A percentile compares a stretch with the other conserved stretches of the same genome.
Conservation (phyloP, 2,113 vertebrate genomes). For the Notothenia rossii region DNA sequence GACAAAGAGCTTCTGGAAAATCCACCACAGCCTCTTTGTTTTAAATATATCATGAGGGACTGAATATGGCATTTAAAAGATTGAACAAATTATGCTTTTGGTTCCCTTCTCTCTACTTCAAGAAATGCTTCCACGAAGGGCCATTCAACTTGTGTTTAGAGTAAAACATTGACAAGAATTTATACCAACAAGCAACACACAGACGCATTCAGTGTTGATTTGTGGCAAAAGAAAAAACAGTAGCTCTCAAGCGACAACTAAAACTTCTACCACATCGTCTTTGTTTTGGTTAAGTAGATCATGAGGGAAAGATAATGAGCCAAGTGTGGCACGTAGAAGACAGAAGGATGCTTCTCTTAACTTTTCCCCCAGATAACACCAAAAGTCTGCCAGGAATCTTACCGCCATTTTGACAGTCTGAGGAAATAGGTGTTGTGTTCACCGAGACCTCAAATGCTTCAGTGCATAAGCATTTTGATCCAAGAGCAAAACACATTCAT, state of each 20-base stretch:
- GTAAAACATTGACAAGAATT: slow-evolving; percentile 38
- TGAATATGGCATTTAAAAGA: background rate
- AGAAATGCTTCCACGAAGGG: slow-evolving; percentile 27
- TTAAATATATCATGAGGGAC: background rate
- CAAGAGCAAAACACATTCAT: slow-evolving; percentile 37
- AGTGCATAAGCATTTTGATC: slow-evolving; percentile 34
- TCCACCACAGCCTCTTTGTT: slow-evolving; percentile 12
- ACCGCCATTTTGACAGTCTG: too few species aligned
- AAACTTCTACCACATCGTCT: slow-evolving; percentile 8
- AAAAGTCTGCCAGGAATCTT: too few species aligned
- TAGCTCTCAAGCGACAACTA: slow-evolving; percentile 25
- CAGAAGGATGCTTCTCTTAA: background rate
- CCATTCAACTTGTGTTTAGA: slow-evolving; percentile 37
- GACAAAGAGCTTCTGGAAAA: slow-evolving; percentile 23
- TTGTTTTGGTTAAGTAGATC: slow-evolving; percentile 20
- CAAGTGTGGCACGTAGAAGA: background rate
- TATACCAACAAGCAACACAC: slow-evolving; percentile 17
- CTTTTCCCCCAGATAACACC: background rate
- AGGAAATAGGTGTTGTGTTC: too few species aligned
- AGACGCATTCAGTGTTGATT: slow-evolving; percentile 30
- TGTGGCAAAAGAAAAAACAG: background rate
- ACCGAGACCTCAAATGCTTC: slow-evolving; percentile 5
- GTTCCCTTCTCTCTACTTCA: background rate
- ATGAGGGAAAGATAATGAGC: background rate
- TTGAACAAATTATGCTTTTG: background rate